Percentiles rank a stretch among this genome's conserved stretches.
These are phyloP conservation scores for Cheilosia grossa DNA, from an alignment of 2,888 invertebrate genomes.

Conservation along the genomic window DNA sequence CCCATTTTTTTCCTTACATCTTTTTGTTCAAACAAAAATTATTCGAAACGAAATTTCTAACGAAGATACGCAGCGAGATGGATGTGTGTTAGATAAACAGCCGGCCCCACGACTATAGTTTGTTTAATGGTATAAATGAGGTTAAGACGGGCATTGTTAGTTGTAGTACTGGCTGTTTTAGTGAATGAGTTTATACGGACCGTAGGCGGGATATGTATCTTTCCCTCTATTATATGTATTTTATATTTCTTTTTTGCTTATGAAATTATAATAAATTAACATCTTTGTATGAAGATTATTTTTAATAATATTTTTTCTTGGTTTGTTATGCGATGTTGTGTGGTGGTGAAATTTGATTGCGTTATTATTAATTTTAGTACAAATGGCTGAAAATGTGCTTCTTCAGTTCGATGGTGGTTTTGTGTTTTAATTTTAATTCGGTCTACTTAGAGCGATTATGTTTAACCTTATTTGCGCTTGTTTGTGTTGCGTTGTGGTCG, in stretches of 20 bases:
- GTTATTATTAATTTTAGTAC: constrained; percentile 48
- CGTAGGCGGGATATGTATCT: constrained; percentile 40
- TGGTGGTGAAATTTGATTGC: constrained; percentile 49
- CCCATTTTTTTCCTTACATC: constrained; percentile 30
- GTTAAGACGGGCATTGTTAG: constrained; percentile 36
- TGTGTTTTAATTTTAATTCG: constrained; percentile 1
- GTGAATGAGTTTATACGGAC: constrained; percentile 26
- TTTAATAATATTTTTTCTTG: constrained; percentile 24
- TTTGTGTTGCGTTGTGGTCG: constrained; percentile 9
- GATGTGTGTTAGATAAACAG: background rate
- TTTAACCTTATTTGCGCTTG: constrained; percentile 53
- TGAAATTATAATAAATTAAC: constrained; percentile 66
- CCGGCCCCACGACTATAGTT: constrained; percentile 31
- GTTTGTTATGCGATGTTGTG: constrained; percentile 14
- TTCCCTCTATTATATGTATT: constrained; percentile 15
- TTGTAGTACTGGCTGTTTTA: constrained; percentile 45
- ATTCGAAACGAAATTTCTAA: constrained; percentile 44
- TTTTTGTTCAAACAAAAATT: no score
- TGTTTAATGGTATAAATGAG: constrained; percentile 62
- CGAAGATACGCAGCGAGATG: constrained; percentile 61
- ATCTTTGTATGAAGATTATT: constrained; percentile 50
- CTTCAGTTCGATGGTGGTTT: constrained; percentile 9
- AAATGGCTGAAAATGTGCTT: constrained; percentile 1
- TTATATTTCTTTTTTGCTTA: constrained; percentile 10
- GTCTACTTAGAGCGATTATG: constrained; percentile 38